Percentiles rank a stretch among this genome's conserved stretches.
Conservation (phyloP, 2,888 invertebrate genomes). For the Leptinotarsa haldemani region DNA sequence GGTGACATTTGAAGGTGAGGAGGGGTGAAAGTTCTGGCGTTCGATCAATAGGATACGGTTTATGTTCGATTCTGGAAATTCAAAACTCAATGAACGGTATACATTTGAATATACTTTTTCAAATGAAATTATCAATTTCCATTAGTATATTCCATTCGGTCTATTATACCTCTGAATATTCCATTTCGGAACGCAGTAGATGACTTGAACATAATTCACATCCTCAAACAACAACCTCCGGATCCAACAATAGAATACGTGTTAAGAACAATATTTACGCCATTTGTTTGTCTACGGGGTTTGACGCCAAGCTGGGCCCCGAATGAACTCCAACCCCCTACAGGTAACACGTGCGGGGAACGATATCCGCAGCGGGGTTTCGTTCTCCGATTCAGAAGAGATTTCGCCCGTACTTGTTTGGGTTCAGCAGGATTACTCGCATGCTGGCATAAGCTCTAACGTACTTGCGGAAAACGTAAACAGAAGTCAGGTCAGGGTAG, state of each 20-base stretch:
- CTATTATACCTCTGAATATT: too few relatives aligned
- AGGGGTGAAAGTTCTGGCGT: too few relatives aligned
- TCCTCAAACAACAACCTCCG: conserved; percentile 46
- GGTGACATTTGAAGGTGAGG: too few relatives aligned
- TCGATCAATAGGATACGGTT: too few relatives aligned
- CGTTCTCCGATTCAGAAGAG: not conserved
- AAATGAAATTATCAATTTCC: too few relatives aligned
- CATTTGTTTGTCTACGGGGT: conserved; percentile 56
- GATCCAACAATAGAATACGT: conserved; percentile 54
- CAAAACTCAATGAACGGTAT: too few relatives aligned
- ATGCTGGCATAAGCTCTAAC: not conserved
- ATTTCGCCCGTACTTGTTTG: conserved; percentile 2
- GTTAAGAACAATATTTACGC: conserved; percentile 58
- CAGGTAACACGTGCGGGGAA: conserved; percentile 56
- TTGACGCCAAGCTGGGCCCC: conserved; percentile 52
- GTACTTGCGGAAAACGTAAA: conserved; percentile 5
- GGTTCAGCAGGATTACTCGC: conserved; percentile 6
- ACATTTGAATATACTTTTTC: too few relatives aligned
- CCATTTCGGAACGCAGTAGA: too few relatives aligned
- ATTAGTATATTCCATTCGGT: too few relatives aligned
- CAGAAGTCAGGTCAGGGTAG: not conserved
- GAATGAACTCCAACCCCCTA: conserved; percentile 53
- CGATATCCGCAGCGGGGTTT: conserved; percentile 45
- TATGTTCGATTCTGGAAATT: too few relatives aligned
- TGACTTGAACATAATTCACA: conserved; percentile 44